Evolutionary conservation across 2,797 vertebrate species (phyloP), one percentile per base, ranked within the genome.

Genomic region (Gambusia yucatana): DNA sequence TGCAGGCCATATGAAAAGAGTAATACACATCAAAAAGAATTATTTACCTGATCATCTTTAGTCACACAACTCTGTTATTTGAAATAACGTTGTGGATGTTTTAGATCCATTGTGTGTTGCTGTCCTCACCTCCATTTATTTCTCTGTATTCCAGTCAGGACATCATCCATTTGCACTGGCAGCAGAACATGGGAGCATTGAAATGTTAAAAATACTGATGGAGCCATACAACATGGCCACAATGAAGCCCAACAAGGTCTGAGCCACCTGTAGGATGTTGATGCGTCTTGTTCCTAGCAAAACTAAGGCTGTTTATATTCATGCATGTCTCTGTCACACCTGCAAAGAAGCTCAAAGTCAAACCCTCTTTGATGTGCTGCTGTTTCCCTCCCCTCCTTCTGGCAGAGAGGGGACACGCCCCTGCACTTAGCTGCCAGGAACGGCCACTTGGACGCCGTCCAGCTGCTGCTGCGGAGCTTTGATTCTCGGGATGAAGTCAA

Each of bases 81-180:
- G 39, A 43, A 25, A n/a, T 22, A 30, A n/a, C 25, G 25, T 20
- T 67, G 3, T 11, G 9, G 17, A 41, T 25, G 25, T 41, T 25
- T 39, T 20, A 6, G 25, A 20, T 55, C 3, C 59, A 77, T 16
- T 61, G 17, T 55, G 76, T 48, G 0, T 13, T 8, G 1, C 41
- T 76, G 11, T 63, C 46, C 75, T 30, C 59, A 6, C 28, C 39
- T 79, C 0, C 36, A 41, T 67, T 69, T 0, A 72, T 43, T 25
- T 25, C n/a, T 46, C 8, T 46, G 6, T 36, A 20, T 82, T 78
- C 76, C 94, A 95, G 97, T 84, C 82, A 59, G 96, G 97, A 74
- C 96, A 94, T 88, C 94, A 89, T 63, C 87, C 96, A 1, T 99
- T 99, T 92, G 95, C 96, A 63, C 80, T 97, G 89, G 98, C 96